Base-by-base conservation (phyloP, 1,140 invertebrate species). In the Drosophila sp. region DNA sequence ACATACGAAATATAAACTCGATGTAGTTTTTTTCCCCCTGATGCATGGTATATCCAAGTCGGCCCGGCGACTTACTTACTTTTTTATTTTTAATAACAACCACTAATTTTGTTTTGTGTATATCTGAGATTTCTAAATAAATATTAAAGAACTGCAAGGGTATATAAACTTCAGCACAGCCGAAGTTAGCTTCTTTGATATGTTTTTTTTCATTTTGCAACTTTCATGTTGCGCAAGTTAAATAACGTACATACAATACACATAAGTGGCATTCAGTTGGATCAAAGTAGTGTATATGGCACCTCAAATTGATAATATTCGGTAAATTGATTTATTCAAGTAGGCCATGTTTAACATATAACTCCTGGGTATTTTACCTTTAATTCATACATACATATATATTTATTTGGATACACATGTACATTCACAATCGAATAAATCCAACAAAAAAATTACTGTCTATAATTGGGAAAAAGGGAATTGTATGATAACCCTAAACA, bases 201-300 rank as follows among this genome's bases (percentile, higher is more conserved):
- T 17, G 17, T 23, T 44, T 44, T 44, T 44, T n/a, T 4, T 50
- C 2, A 10, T 50, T 50, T 50, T 50, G 44, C 44, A 50, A 50
- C 44, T 50, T 50, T 50, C 44, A 25, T 23, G 23, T 17, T 50
- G 5, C n/a, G 44, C 44, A 23, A 50, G 27, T 50, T 23, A 50
- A 50, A 50, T 50, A 50, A 50, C 25, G 23, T 50, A 27, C 44
- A 8, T 27, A 50, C 44, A 50, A 50, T 50, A 50, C 7, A 50
- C 44, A 25, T 27, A 10, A 50, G 44, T 25, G 44, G 23, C 44
- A 47, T 25, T 47, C 44, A 25, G 44, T 47, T 47, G 3, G 2
- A 10, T 11, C 8, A 38, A 11, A 11, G 3, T 2, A 38, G 8
- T 25, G 7, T 4, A 25, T 47, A 47, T 17, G 44, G 44, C 23